Conservation (phyloP, 2,888 invertebrate genomes). For the Nezara viridula region DNA sequence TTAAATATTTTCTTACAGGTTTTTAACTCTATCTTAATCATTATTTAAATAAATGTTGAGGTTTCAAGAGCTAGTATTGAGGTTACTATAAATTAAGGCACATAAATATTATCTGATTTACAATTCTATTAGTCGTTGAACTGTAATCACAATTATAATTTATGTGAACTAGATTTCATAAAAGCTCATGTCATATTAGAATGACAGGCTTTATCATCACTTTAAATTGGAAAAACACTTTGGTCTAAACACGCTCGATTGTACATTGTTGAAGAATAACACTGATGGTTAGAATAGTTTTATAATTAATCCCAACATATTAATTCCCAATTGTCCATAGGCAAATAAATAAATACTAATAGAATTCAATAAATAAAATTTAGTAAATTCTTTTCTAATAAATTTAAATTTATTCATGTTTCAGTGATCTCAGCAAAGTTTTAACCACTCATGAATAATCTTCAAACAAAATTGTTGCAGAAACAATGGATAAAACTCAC, state of each 20-base stretch:
- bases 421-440: neutral
- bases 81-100: slow-evolving; percentile 32
- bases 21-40: neutral
- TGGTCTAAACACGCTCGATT: neutral
- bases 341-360: neutral
- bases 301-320: neutral
- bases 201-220: neutral
- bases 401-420: neutral
- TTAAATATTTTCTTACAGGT: neutral
- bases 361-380: neutral
- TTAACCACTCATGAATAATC: no score
- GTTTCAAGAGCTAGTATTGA: neutral
- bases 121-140: neutral
- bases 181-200: neutral
- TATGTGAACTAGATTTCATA: neutral
- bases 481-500: no score
- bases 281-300: neutral
- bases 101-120: slow-evolving; percentile 36
- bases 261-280: neutral
- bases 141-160: neutral
- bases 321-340: neutral
- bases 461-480: no score
- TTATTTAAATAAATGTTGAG: neutral
- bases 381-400: neutral
- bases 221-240: neutral